Evolutionary conservation across 2,113 vertebrate genomes (phyloP), one percentile per base, ranked within the genome.

Genomic region (Acinonyx jubatus): DNA sequence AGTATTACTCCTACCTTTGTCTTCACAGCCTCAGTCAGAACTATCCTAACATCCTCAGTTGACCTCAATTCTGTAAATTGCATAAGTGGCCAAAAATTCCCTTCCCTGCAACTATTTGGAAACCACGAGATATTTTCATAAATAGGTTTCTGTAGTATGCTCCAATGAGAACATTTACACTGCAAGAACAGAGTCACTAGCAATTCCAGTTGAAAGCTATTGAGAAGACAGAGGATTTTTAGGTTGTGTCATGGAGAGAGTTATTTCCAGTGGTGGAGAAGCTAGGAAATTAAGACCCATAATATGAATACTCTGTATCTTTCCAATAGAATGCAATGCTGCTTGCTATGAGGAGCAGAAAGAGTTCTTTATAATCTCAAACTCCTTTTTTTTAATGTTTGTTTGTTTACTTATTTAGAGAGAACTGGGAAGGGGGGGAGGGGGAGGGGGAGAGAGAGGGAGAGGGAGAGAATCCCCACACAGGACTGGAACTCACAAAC

Each of bases 41-140:
- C 76, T 50, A 55, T 89, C 95, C 88, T 95, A 95, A 38, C 87
- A 92, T 94, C 91, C 91, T 94, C n/a, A 19, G 9, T 29, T 97
- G 97, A 98, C 97, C 97, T 98, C 98, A 41, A 98, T 98, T 98
- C 97, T 83, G 96, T 48, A 98, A 98, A 98, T 98, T 98, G 95
- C 97, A 96, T 97, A 96, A 98, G 97, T 98, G 98, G 94, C 97
- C 97, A 95, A 97, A 98, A 98, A 98, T 96, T 98, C 98, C 97
- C 97, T 98, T 96, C 83, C 69, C 87, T 96, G 29, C 61, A 76
- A 96, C 87, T 89, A 82, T 38, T 61, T 96, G 76, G 98, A 98
- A 86, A 92, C 90, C 19, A 31, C 41, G 65, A 96, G 81, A 36
- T 96, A 98, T 79, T 95, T 96, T 98, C 76, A 97, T 96, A 93